A percentile compares a stretch with the other conserved stretches of the same genome.
These are phyloP conservation scores for Aplochiton taeniatus DNA, from an alignment of 2,797 vertebrate genomes.

Conservation along the genomic window DNA sequence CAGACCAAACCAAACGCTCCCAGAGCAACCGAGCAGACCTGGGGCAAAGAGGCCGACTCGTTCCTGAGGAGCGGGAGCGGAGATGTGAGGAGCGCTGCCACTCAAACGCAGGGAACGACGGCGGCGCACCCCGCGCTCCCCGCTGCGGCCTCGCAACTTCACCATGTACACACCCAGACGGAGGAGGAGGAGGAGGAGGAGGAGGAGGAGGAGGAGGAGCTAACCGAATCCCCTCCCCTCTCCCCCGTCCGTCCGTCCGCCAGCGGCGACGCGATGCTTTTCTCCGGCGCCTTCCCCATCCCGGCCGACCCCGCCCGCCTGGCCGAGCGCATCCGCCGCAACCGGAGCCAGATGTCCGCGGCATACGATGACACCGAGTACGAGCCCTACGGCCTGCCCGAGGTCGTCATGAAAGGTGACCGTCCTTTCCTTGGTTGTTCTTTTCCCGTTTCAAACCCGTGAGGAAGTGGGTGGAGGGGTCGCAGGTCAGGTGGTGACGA, in stretches of 20 bases:
- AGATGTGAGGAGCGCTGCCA: conserved; percentile 50
- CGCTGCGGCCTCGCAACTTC: conserved; percentile 4
- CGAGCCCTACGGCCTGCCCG: conserved; percentile 82
- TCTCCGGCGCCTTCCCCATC: conserved; percentile 73
- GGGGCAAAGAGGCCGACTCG: neutral
- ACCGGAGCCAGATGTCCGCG: conserved; percentile 75
- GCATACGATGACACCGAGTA: conserved; percentile 83
- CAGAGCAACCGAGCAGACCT: conserved; percentile 10
- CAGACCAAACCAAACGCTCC: conserved; percentile 27
- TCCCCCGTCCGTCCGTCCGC: conserved; percentile 23
- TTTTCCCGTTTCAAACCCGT: too few species aligned
- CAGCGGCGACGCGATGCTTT: conserved; percentile 44
- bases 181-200: conserved; percentile 35
- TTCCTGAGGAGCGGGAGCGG: too few species aligned
- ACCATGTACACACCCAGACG: conserved; percentile 65
- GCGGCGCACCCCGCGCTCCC: neutral
- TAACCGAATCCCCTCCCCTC: conserved; percentile 39
- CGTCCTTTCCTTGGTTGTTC: neutral
- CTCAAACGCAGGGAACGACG: conserved; percentile 59
- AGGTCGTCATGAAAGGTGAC: conserved; percentile 84
- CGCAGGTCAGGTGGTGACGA: too few species aligned
- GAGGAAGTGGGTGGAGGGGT: too few species aligned
- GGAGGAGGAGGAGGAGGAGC: conserved; percentile 26
- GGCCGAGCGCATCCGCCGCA: conserved; percentile 72
- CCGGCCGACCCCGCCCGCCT: conserved; percentile 73